Conservation (phyloP, 2,113 vertebrate species). For the Protobothrops mucrosquamatus region DNA sequence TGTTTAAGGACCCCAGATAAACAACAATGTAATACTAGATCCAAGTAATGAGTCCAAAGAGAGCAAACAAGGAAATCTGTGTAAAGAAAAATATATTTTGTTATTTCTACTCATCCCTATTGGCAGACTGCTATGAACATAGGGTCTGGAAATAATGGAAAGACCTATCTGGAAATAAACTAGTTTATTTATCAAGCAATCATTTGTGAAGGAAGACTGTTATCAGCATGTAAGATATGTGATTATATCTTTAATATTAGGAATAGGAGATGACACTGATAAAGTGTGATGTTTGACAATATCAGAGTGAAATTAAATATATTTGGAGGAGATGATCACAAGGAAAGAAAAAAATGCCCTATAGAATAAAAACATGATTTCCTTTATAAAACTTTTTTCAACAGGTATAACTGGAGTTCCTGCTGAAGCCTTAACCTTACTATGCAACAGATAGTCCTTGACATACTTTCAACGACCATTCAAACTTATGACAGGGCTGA, state of each 20-base stretch:
- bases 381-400: not conserved
- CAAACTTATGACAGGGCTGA: no score
- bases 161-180: slow-evolving; percentile 57
- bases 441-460: not conserved
- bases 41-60: not conserved
- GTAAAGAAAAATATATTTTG: not conserved
- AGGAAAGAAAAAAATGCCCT: not conserved
- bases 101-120: slow-evolving; percentile 53
- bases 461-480: no score
- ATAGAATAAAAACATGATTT: not conserved
- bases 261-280: not conserved
- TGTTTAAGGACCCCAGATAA: slow-evolving; percentile 38
- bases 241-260: not conserved
- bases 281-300: not conserved
- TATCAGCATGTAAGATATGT: slow-evolving; percentile 49
- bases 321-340: not conserved
- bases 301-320: not conserved
- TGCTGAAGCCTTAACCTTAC: not conserved
- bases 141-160: slow-evolving; percentile 58
- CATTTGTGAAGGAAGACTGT: slow-evolving; percentile 41
- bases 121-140: slow-evolving; percentile 60
- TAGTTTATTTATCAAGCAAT: slow-evolving; percentile 44
- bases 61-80: not conserved
- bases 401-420: not conserved
- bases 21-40: slow-evolving; percentile 34